phyloP scores from a whole-genome alignment of 2,113 vertebrate species.

The Hippolais icterina region DNA sequence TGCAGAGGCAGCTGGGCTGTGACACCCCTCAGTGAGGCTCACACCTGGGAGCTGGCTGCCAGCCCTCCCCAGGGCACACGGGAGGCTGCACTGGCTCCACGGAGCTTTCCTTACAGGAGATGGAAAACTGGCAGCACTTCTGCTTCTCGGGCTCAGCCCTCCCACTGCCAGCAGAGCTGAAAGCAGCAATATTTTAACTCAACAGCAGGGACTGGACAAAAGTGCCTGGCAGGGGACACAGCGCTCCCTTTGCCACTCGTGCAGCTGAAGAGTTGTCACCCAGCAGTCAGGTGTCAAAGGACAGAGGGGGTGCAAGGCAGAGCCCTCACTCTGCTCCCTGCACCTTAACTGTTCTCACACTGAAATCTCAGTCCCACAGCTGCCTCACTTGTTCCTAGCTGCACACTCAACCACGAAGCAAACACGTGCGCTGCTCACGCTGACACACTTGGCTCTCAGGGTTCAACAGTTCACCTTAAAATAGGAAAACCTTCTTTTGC shows the following conservation, averaged over 20 bases:
- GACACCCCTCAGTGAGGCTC: not conserved
- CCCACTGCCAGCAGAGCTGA: not conserved
- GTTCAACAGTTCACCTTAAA: not conserved
- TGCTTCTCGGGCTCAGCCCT: not conserved
- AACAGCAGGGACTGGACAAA: not conserved
- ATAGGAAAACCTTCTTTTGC: not conserved
- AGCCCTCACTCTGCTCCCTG: not conserved
- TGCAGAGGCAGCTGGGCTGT: not conserved
- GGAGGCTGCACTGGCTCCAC: fast-evolving
- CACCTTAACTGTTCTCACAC: not conserved
- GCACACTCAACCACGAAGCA: not conserved
- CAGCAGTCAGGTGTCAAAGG: fast-evolving
- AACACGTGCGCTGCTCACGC: not conserved
- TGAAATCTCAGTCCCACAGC: not conserved
- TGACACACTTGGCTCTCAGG: not conserved
- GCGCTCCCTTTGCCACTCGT: not conserved
- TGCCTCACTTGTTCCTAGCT: not conserved
- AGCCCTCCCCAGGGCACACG: not conserved
- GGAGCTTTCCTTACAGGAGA: not conserved
- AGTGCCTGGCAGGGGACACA: not conserved
- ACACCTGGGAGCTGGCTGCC: not conserved
- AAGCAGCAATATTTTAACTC: not conserved
- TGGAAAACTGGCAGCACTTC: not conserved
- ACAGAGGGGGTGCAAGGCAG: not conserved
- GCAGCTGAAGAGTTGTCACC: fast-evolving